phyloP scores from a whole-genome alignment of 2,888 invertebrate species.

The Byasa hedistus region DNA sequence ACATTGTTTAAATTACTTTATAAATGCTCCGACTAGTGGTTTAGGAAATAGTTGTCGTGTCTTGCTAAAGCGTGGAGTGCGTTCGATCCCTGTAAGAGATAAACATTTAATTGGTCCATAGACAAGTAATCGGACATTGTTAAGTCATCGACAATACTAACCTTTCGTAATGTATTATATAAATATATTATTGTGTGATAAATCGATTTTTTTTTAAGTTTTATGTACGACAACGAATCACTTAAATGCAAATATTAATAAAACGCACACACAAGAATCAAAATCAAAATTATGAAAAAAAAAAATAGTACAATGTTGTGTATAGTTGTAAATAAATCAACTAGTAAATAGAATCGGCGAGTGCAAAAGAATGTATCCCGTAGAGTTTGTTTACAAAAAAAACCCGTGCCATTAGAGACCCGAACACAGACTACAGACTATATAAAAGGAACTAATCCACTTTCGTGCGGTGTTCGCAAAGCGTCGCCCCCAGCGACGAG shows the following conservation, averaged over 20 bases:
- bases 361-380: conserved; percentile 35
- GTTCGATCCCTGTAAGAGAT: too few species aligned
- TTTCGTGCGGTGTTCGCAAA: conserved; percentile 56
- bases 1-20: neutral
- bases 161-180: too few species aligned
- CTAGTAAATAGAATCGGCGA: conserved; percentile 34
- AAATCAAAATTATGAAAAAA: neutral
- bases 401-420: conserved; percentile 2
- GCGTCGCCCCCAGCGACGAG: conserved; percentile 58
- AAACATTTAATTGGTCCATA: too few species aligned
- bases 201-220: too few species aligned
- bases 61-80: too few species aligned
- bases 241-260: too few species aligned
- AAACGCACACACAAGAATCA: neutral
- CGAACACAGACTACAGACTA: conserved; percentile 25
- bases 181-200: too few species aligned
- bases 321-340: neutral
- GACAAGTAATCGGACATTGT: too few species aligned
- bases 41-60: too few species aligned
- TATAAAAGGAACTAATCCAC: conserved; percentile 34
- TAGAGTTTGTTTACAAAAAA: conserved; percentile 24
- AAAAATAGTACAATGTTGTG: neutral
- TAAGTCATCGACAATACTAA: too few species aligned
- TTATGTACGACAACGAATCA: too few species aligned
- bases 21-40: too few species aligned